Percentiles rank a stretch among this genome's conserved stretches.
Evolutionary conservation across 37 sponge, comb jelly and placozoan species (phyloP).

Genomic region (Dysidea cf. avara): DNA sequence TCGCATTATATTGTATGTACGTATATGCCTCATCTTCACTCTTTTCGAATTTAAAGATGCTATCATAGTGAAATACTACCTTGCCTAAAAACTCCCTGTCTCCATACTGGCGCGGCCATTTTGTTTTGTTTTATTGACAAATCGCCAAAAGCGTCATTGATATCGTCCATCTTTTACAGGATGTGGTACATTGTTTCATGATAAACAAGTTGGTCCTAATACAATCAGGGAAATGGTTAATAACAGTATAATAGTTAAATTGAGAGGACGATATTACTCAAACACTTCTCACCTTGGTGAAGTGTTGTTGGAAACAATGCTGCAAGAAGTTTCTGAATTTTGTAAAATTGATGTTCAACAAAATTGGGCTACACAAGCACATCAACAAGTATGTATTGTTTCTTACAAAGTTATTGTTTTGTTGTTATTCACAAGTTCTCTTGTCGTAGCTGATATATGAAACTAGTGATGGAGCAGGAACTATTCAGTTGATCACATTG

Average conservation of each 20-base stretch:
- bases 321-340: conserved; percentile 73
- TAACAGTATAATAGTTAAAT: no score
- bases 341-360: conserved; percentile 63
- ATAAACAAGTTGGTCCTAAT: no score
- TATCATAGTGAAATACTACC: no score
- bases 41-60: no score
- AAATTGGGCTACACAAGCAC: conserved; percentile 66
- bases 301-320: conserved; percentile 80
- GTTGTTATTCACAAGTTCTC: neutral
- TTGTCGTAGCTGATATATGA: conserved; percentile 62
- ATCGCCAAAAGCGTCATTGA: neutral
- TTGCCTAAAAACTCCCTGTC: no score
- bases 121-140: neutral
- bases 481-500: conserved; percentile 57
- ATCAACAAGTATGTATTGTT: conserved; percentile 66
- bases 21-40: no score
- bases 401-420: neutral
- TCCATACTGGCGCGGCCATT: no score
- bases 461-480: conserved; percentile 52
- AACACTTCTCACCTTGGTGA: conserved; percentile 75
- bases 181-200: neutral
- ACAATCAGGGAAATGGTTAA: no score
- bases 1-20: no score
- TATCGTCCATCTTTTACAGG: neutral
- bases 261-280: no score